These are phyloP conservation scores for Callipepla californica DNA, from an alignment of 2,113 vertebrate species.

Conservation along the genomic window DNA sequence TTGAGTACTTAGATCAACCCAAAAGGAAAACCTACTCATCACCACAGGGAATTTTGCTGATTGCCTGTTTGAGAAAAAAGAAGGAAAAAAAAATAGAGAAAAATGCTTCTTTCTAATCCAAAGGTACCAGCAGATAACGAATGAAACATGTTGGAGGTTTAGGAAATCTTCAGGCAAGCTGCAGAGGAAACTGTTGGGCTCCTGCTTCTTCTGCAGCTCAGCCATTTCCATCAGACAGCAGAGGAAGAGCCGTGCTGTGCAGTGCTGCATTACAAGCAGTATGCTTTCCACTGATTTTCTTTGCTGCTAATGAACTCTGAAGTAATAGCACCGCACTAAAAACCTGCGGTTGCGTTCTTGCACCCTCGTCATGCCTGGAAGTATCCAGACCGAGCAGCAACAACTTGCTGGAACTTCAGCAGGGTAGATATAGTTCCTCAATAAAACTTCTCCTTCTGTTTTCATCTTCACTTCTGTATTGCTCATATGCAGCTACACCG, in stretches of 20 bases:
- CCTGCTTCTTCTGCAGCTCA: background rate
- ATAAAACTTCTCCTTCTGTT: background rate
- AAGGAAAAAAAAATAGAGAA: background rate
- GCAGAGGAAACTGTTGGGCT: background rate
- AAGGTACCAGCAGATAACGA: background rate
- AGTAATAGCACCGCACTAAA: background rate
- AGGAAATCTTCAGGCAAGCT: background rate
- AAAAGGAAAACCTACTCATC: background rate
- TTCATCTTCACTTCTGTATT: background rate
- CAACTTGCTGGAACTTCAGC: background rate
- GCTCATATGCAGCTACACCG: background rate
- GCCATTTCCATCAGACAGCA: background rate
- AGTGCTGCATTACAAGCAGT: background rate
- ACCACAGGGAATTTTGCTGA: background rate
- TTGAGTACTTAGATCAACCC: background rate
- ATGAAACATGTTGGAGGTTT: background rate
- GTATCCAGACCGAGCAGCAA: background rate
- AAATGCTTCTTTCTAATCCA: background rate
- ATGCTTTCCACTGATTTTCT: background rate
- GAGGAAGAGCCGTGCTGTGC: background rate
- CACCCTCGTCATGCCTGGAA: background rate
- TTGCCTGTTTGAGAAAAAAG: background rate
- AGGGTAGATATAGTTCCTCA: background rate
- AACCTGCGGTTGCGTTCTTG: background rate
- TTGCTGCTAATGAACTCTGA: background rate